These are phyloP conservation scores for Brachyopa scutellaris DNA, from an alignment of 2,888 invertebrate genomes.

Conservation along the genomic window DNA sequence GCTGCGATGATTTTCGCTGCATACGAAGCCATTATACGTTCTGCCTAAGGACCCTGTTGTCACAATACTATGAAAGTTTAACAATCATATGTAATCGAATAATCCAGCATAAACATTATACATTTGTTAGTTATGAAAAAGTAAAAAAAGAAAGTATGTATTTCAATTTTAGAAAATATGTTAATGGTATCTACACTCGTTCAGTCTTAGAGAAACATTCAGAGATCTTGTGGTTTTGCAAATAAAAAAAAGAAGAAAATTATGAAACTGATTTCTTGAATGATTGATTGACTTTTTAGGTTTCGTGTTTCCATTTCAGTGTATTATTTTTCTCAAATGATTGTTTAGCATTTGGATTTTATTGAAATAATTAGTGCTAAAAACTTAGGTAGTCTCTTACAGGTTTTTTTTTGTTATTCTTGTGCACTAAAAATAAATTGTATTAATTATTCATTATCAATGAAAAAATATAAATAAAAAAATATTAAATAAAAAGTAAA, in stretches of 20 bases:
- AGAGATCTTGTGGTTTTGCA: neutral
- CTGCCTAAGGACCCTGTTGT: slow-evolving; percentile 76
- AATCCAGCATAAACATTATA: slow-evolving; percentile 37
- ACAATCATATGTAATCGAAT: slow-evolving; percentile 61
- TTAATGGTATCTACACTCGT: slow-evolving; percentile 12
- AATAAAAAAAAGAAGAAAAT: slow-evolving; percentile 1
- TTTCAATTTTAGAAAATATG: slow-evolving; percentile 30
- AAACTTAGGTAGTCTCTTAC: neutral
- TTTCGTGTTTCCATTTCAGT: neutral
- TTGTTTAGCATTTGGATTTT: slow-evolving; percentile 16
- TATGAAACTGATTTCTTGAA: neutral
- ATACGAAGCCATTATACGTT: slow-evolving; percentile 90
- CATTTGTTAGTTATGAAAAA: slow-evolving; percentile 38
- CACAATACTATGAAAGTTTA: neutral
- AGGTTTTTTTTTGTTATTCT: slow-evolving; percentile 24
- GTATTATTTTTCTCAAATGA: neutral
- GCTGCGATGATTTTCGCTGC: slow-evolving; percentile 95
- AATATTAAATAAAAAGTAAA: slow-evolving; percentile 18
- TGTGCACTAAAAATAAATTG: slow-evolving; percentile 24
- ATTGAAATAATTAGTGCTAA: neutral
- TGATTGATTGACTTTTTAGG: neutral
- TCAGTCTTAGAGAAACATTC: neutral
- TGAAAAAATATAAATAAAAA: slow-evolving; percentile 45
- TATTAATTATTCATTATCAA: slow-evolving; percentile 31
- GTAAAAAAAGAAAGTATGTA: slow-evolving; percentile 37